Evolutionary conservation across 30 jellyfish, hydroid and myxozoan genomes (phyloP).

Genomic region (Aurelia sp.): DNA sequence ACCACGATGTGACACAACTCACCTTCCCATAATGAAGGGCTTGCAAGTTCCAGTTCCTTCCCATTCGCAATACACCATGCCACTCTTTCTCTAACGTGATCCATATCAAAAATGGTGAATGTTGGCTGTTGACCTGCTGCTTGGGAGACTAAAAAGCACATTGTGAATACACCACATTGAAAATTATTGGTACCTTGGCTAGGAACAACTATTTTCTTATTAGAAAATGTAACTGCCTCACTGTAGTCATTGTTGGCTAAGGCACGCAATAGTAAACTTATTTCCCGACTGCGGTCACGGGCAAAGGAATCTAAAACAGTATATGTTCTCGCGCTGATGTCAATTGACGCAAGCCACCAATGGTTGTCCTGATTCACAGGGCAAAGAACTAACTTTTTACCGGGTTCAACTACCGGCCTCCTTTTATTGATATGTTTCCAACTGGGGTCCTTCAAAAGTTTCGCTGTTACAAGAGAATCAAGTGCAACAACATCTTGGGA

Average conservation of each 20-base stretch:
- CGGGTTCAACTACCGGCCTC: no score
- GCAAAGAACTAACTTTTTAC: no score
- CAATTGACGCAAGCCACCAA: no score
- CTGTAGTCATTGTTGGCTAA: no score
- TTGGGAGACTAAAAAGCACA: neutral
- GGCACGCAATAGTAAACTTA: no score
- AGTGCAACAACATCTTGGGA: neutral
- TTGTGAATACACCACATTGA: neutral
- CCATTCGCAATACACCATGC: neutral
- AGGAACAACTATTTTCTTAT: neutral
- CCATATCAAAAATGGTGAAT: neutral
- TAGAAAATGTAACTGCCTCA: no score
- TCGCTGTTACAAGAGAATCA: neutral
- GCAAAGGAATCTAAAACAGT: no score
- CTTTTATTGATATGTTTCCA: no score
- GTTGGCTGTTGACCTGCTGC: neutral
- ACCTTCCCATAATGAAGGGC: neutral
- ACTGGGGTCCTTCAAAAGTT: no score
- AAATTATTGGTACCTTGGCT: neutral
- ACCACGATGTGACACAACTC: neutral
- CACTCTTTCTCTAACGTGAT: neutral
- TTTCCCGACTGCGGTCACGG: no score
- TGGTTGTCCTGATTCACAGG: no score
- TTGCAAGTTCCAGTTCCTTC: neutral
- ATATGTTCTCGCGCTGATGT: no score